phyloP scores from a whole-genome alignment of 2,888 invertebrate species.

The Euphydryas editha region DNA sequence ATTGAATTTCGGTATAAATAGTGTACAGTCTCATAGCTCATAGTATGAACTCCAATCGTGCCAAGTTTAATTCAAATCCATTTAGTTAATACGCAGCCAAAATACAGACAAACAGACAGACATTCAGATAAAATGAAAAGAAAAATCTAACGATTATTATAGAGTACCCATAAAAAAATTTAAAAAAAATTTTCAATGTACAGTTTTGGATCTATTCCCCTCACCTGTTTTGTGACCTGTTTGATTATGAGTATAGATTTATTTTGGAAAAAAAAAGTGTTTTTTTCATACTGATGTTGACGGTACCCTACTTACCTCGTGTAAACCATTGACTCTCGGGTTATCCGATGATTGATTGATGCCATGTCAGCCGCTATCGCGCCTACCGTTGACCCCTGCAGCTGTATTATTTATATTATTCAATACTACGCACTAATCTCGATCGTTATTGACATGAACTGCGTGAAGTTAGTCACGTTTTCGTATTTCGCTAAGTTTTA shows the following conservation, averaged over 20 bases:
- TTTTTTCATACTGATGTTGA: background rate
- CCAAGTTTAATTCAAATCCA: no score
- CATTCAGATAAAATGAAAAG: no score
- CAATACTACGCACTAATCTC: conserved; percentile 37
- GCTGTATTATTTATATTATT: conserved; percentile 40
- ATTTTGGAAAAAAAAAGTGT: background rate
- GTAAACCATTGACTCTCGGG: conserved; percentile 52
- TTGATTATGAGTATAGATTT: background rate
- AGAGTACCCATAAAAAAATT: no score
- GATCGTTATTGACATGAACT: conserved; percentile 29
- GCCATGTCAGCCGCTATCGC: conserved; percentile 37
- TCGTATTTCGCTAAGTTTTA: background rate
- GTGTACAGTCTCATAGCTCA: no score
- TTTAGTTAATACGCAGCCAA: no score
- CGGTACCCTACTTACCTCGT: conserved; percentile 46
- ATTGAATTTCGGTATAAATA: no score
- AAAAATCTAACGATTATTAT: no score
- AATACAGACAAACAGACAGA: no score
- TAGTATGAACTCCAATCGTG: no score
- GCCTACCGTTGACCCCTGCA: conserved; percentile 27
- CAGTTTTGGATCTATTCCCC: no score
- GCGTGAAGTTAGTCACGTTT: conserved; percentile 16
- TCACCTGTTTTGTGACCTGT: no score
- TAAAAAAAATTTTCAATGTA: no score
- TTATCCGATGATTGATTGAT: conserved; percentile 65